Conservation (phyloP, 2,888 invertebrate genomes). For the Ichneumoninae sp. region DNA sequence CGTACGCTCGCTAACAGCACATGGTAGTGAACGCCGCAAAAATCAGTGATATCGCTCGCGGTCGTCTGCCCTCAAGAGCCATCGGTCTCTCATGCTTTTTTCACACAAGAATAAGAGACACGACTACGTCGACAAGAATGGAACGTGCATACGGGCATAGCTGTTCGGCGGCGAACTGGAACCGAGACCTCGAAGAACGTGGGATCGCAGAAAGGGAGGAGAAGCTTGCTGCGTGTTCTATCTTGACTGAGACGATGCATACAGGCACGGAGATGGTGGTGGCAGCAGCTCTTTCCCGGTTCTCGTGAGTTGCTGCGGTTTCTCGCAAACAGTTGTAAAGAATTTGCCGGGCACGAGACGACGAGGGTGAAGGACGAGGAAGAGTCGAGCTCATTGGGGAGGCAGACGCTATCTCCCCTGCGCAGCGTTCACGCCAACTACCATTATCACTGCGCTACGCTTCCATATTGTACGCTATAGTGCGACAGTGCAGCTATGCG, state of each 20-base stretch:
- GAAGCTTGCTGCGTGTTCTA: slow-evolving; percentile 76
- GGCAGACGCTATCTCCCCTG: slow-evolving; percentile 77
- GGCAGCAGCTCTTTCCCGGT: slow-evolving; percentile 52
- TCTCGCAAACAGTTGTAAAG: slow-evolving; percentile 82
- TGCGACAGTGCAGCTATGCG: slow-evolving; percentile 2
- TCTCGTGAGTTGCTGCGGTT: slow-evolving; percentile 35
- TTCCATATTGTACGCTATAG: background rate
- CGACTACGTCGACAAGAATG: slow-evolving; percentile 49
- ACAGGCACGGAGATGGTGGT: slow-evolving; percentile 60
- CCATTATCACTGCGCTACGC: slow-evolving; percentile 75
- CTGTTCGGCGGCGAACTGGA: slow-evolving; percentile 46
- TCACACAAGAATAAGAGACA: slow-evolving; percentile 43
- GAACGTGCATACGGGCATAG: slow-evolving; percentile 54
- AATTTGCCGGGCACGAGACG: slow-evolving; percentile 74
- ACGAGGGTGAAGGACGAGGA: slow-evolving; percentile 45
- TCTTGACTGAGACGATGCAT: slow-evolving; percentile 78
- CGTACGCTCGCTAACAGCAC: background rate
- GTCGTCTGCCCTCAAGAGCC: slow-evolving; percentile 59
- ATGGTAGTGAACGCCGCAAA: slow-evolving; percentile 43
- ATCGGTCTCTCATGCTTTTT: slow-evolving; percentile 28
- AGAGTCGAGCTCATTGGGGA: slow-evolving; percentile 62
- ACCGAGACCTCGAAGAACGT: slow-evolving; percentile 36
- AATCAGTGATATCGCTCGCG: slow-evolving; percentile 72
- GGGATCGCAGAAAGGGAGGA: slow-evolving; percentile 34
- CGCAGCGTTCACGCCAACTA: slow-evolving; percentile 77